Evolutionary conservation across 2,113 vertebrate species (phyloP), one percentile per base, ranked within the genome.

Genomic region (Pionites leucogaster): DNA sequence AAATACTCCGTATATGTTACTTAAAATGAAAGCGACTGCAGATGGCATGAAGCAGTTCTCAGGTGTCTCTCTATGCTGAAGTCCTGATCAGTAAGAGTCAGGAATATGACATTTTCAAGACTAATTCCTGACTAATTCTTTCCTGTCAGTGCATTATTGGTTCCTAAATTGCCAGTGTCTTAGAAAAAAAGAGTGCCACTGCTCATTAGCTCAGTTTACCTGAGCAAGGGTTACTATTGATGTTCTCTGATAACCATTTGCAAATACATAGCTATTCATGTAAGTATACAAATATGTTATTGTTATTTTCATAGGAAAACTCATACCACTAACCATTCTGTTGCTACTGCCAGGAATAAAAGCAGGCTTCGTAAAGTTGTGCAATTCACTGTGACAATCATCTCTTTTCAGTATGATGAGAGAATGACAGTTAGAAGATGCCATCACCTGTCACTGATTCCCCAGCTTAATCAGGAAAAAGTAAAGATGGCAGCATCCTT

Each of bases 311-410:
- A 42, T 9, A 63, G 18, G 8, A 75, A 42, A 72, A 74, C 24
- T 31, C 4, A 6, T 27, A 41, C 8, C 9, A 8, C 39, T 52
- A 86, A 67, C 9, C 0, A 0, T 39, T 52, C 42, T 42, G 2
- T 47, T 41, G 10, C 7, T 77, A 16, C 11, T 28, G 13, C 60
- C 18, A 62, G 19, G 29, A 63, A 65, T 13, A 49, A 84, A 52
- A 49, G 1, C 1, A 35, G 44, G 1, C 3, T 46, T 41, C 29
- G 28, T 12, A 33, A 28, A 65, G 11, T 12, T 52, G 22, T 2
- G 3, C n/a, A 74, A 50, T 11, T 46, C 20, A 3, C 22, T 60
- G 17, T 68, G 35, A 52, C 24, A 5, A 10, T 59, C 7, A 60
- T 53, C 6, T 47, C 28, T 83, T 52, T 90, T 55, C 44, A 37